Base-by-base conservation (phyloP, 2,797 vertebrate species). In the Notoglanidium macrostoma region DNA sequence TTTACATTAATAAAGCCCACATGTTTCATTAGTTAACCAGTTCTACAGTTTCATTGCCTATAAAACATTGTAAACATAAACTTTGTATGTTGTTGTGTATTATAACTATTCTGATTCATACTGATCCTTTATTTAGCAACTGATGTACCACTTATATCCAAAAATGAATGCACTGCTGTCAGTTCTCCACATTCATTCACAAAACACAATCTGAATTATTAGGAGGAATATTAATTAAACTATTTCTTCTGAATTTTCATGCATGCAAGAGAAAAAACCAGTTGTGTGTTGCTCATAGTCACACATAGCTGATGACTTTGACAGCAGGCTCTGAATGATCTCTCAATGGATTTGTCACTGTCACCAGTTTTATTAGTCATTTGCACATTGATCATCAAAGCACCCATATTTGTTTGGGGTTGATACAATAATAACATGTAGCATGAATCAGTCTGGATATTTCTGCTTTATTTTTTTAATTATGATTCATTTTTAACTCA, bases 231-330 rank as follows among this genome's bases (percentile, higher is more conserved):
- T 40, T 70, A 57, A 86, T 86, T 23, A 55, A 46, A 3, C 51
- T 19, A n/a, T n/a, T 80, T 80, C 65, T 7, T 80, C 54, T 70
- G 17, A 46, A 59, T 72, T 61, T 29, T 46, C 46, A 14, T 29
- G 61, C 9, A 15, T 44, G 35, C 46, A 35, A 23, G 51, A 81
- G 11, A 78, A 57, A 68, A 81, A 19, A 76, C 15, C 46, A 7
- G 11, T 54, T 65, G 11, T 65, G 32, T 67, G 15, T 77, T 83
- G 81, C 82, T 87, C 86, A 87, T 79, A 76, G 51, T 67, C 80
- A 19, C 79, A 87, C 54, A 15, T 59, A 32, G 55, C 14, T 9
- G 40, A 23, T 74, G 54, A 57, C 70, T 85, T 85, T 61, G 26
- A 44, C 65, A 77, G 14, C 83, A 35, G 83, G 26, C 19, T 54